Percentiles rank a stretch among this genome's conserved stretches.
Conservation (phyloP, 2,888 invertebrate species). For the Syritta pipiens region DNA sequence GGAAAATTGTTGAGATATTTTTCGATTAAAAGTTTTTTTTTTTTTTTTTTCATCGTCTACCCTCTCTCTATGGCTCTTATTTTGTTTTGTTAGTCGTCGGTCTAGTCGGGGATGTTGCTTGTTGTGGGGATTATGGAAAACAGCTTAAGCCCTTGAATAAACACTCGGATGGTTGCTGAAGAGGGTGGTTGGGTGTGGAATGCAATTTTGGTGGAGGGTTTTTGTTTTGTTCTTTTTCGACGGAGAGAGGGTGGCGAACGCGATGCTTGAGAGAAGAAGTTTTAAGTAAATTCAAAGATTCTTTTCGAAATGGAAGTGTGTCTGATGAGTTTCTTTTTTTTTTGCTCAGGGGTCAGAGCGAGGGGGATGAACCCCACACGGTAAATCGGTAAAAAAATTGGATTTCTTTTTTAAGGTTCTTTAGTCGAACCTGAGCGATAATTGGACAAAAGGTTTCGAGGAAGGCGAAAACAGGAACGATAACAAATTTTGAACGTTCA, state of each 20-base stretch:
- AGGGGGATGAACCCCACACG: no score
- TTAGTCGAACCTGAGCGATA: no score
- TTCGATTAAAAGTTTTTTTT: slow-evolving; percentile 58
- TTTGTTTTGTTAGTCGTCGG: no score
- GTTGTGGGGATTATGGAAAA: slow-evolving; percentile 63
- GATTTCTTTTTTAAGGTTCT: no score
- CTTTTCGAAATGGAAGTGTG: not conserved
- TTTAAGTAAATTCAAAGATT: slow-evolving; percentile 4
- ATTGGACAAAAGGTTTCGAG: no score
- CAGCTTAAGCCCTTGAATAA: slow-evolving; percentile 65
- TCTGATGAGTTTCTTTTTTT: slow-evolving; percentile 10
- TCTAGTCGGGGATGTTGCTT: slow-evolving; percentile 22
- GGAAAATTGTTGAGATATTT: slow-evolving; percentile 55
- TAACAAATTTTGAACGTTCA: no score
- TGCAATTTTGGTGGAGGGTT: slow-evolving; percentile 49
- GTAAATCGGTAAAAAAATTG: no score
- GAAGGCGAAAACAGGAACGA: no score
- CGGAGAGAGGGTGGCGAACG: not conserved
- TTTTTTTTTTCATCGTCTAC: not conserved
- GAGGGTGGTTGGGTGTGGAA: slow-evolving; percentile 16
- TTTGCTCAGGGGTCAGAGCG: no score
- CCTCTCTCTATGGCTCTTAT: no score
- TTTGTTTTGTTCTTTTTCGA: not conserved
- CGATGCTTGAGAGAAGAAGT: not conserved
- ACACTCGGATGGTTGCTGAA: slow-evolving; percentile 28